Base-by-base conservation (phyloP, 2,797 vertebrate genomes). In the Leptodactylus fallax region DNA sequence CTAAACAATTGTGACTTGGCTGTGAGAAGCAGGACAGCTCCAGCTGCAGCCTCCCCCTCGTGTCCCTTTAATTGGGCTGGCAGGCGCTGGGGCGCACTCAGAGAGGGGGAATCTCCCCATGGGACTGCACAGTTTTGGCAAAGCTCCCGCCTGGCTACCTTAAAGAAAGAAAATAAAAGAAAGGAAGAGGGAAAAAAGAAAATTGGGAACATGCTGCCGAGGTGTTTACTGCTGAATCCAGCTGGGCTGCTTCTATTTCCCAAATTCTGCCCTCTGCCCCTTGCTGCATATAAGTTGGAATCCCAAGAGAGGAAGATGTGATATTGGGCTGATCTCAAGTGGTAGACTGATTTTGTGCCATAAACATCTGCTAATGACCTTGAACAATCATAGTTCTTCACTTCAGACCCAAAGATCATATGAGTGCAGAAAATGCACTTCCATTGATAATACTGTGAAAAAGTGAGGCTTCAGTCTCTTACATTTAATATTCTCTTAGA, bases 1-100 rank as follows among this genome's bases (percentile, higher is more conserved):
- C 97, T 98, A 99, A 99, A 99, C 97, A 99, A 97, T 97, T 96
- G 96, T 94, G 96, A 96, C 97, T 97, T 97, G 96, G 96, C 96
- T 96, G 96, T 95, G 96, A 97, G 95, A 96, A 95, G 95, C 94
- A 94, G 95, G 96, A 94, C 94, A 95, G 94, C 96, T 97, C 97
- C 97, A 98, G 97, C 98, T 98, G 97, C 96, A 93, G 95, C 93
- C 95, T 91, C 94, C 93, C 93, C 94, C 93, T 94, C 93, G 94
- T 95, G 92, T 93, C 94, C 94, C 93, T 95, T 95, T 96, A 96
- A 96, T 96, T 96, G 95, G 94, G 95, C 95, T 96, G 95, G 93
- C 95, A 96, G 96, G 95, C 95, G 94, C 94, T 93, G 93, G 94
- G 94, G 93, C 93, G 95, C 95, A 93, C 95, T 95, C 95, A 94